Percentiles rank a stretch among this genome's conserved stretches.
phyloP scores from a whole-genome alignment of 2,113 vertebrate genomes.

The Turnix velox region DNA sequence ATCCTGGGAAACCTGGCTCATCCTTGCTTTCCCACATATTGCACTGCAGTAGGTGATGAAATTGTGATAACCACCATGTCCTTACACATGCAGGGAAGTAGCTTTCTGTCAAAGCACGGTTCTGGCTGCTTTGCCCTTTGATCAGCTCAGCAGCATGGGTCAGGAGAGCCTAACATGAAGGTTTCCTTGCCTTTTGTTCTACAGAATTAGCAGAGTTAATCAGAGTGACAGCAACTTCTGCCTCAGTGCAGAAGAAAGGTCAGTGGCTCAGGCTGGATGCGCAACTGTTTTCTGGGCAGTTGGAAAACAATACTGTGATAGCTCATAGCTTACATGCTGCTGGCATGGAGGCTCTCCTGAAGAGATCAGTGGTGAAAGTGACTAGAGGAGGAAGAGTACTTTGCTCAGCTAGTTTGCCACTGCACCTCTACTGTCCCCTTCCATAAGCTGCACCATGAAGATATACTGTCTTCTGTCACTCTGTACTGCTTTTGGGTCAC shows the following conservation, averaged over 20 bases:
- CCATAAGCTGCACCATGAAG: neutral
- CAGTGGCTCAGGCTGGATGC: conserved; percentile 33
- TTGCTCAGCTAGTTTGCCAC: neutral
- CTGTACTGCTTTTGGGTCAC: neutral
- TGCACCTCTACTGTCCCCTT: neutral
- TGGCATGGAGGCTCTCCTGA: neutral
- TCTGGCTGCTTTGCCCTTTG: conserved; percentile 16
- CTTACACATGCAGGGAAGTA: neutral
- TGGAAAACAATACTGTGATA: neutral
- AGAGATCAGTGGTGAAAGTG: neutral
- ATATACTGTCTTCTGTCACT: neutral
- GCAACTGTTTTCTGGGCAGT: neutral
- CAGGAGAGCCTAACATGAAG: neutral
- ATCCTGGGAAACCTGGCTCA: neutral
- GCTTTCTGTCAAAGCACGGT: neutral
- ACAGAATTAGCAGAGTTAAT: conserved; percentile 55
- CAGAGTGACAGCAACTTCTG: conserved; percentile 58
- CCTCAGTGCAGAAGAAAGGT: conserved; percentile 52
- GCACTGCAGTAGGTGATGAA: neutral
- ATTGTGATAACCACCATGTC: neutral
- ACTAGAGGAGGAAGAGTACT: neutral
- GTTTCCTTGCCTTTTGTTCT: conserved; percentile 58
- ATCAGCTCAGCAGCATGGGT: conserved; percentile 36
- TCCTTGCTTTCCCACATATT: neutral
- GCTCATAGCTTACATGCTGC: neutral